These are phyloP conservation scores for Clytia hemisphaerica DNA, from an alignment of 30 jellyfish, hydroid and myxozoan species.

Conservation along the genomic window DNA sequence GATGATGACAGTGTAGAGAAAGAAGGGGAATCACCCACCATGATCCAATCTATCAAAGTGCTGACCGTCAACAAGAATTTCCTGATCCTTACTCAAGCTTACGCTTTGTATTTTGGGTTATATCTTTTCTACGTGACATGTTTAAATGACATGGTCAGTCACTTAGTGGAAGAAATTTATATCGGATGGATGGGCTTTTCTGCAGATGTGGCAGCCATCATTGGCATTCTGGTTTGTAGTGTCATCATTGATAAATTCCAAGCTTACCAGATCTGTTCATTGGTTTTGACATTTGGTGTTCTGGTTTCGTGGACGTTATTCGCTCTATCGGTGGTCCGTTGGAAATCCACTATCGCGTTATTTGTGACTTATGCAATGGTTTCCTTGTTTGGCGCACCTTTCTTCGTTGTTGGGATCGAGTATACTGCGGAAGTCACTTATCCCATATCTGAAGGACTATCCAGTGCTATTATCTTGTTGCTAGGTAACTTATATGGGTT, in stretches of 20 bases:
- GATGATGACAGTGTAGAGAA: too few species aligned
- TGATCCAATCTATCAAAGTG: conserved; percentile 26
- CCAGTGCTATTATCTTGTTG: conserved; percentile 43
- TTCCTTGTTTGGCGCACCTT: conserved; percentile 20
- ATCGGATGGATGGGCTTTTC: conserved; percentile 76
- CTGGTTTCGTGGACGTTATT: conserved; percentile 32
- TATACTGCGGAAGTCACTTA: conserved; percentile 60
- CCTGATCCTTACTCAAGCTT: conserved; percentile 42
- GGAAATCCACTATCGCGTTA: conserved; percentile 17
- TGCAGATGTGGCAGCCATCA: conserved; percentile 35
- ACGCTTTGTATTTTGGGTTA: conserved; percentile 47
- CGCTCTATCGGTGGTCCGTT: conserved; percentile 22
- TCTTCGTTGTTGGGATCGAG: conserved; percentile 50
- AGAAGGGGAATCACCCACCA: conserved; percentile 7
- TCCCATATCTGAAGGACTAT: conserved; percentile 54
- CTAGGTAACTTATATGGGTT: conserved; percentile 57
- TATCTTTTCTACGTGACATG: conserved; percentile 32
- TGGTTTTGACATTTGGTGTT: conserved; percentile 12
- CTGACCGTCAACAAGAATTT: conserved; percentile 34
- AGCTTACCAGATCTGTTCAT: conserved; percentile 25
- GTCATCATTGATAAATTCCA: conserved; percentile 26
- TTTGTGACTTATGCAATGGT: conserved; percentile 20
- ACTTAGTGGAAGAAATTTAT: conserved; percentile 22
- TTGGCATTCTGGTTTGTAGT: conserved; percentile 31
- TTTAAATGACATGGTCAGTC: conserved; percentile 42